Percentiles rank a stretch among this genome's conserved stretches.
phyloP scores from a whole-genome alignment of 1,140 invertebrate species.

The Camponotus vicinus region DNA sequence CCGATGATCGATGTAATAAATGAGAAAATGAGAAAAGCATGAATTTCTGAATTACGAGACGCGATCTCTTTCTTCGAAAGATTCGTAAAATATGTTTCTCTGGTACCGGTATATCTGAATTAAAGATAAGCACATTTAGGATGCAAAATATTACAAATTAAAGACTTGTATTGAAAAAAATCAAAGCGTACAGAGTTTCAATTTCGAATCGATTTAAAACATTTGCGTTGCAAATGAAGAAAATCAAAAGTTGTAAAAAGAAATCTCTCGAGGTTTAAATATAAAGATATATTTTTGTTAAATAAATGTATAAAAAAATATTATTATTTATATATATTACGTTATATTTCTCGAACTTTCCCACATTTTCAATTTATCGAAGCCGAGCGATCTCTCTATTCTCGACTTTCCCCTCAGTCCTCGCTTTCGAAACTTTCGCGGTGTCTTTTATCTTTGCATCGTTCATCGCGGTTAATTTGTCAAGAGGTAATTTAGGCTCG shows the following conservation, averaged over 20 bases:
- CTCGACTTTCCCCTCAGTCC: neutral
- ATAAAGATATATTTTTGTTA: neutral
- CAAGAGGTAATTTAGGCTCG: neutral
- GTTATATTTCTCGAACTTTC: neutral
- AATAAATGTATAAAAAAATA: neutral
- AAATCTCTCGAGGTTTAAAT: neutral
- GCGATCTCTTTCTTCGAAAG: neutral
- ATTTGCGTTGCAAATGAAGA: neutral
- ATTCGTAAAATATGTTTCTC: neutral
- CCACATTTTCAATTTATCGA: neutral
- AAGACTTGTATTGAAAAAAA: neutral
- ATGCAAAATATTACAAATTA: neutral
- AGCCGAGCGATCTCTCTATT: neutral
- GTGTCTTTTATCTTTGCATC: slow-evolving; percentile 2
- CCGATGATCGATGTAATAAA: neutral
- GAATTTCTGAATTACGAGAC: neutral
- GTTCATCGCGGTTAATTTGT: neutral
- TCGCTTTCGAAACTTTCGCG: slow-evolving; percentile 6
- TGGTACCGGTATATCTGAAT: neutral
- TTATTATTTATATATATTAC: neutral
- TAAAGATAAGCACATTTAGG: neutral
- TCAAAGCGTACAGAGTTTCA: neutral
- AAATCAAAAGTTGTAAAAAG: neutral
- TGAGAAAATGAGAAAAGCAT: neutral
- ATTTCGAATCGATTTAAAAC: neutral